Base-by-base conservation (phyloP, 2,113 vertebrate genomes). In the Collichthys lucidus region DNA sequence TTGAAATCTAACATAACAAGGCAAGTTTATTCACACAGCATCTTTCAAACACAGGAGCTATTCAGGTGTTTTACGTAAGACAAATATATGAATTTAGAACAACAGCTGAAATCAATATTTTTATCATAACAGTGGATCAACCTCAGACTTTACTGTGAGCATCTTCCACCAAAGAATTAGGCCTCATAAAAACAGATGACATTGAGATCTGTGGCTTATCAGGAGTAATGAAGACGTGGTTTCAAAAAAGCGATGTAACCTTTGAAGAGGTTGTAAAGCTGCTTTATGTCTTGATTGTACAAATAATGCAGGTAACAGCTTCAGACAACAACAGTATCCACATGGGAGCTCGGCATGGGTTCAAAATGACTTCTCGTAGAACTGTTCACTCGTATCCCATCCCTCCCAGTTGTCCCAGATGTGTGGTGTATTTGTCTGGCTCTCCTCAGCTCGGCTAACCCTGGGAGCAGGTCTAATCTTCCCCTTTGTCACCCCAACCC, bases 381-480 rank as follows among this genome's bases (percentile, higher is more conserved):
- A n/a, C 26, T 60, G 26, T 29, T 82, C 60, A 15, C 22, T 22
- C 11, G 44, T 62, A 60, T 66, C 71, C 49, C 74, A 63, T n/a
- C 26, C 12, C 46, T 35, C 68, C 70, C 73, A 31, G 65, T 68
- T 73, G 65, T 86, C 71, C 67, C 68, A 61, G 52, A 76, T 78
- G 49, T 44, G 17, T 66, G 67, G 61, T 78, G 62, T 74, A 57
- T 81, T 88, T 74, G 44, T 78, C 77, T 72, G 65, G 24, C 35
- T 73, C 55, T 63, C 61, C 69, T 83, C 61, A 4, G 73, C 35
- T 73, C 60, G 24, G 46, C 26, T 71, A 79, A 77, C 70, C 42
- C 59, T 52, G 56, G 62, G 76, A 87, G 70, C 69, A 79, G 67
- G 50, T 68, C 88, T 93, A 91, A 92, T 91, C 86, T 75, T 40